These are phyloP conservation scores for Megalonaias nervosa DNA, from an alignment of 1,140 invertebrate species.

Conservation along the genomic window DNA sequence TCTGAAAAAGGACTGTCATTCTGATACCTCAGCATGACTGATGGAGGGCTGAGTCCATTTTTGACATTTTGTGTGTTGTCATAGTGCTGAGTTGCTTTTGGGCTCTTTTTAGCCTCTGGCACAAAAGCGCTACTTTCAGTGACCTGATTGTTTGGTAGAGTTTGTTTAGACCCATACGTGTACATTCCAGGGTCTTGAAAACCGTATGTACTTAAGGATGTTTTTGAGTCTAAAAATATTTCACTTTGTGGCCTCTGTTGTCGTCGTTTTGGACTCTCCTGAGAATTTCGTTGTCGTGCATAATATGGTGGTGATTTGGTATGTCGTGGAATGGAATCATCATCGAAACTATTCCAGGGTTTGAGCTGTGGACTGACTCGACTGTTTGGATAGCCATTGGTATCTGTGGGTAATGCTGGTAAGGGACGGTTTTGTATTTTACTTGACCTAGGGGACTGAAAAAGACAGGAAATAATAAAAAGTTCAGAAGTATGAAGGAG, in stretches of 20 bases:
- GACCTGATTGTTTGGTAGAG: too few relatives aligned
- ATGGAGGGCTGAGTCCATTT: too few relatives aligned
- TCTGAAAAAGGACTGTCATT: conserved; percentile 56
- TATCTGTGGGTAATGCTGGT: conserved; percentile 43
- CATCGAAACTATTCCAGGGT: conserved; percentile 53
- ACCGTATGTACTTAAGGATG: not conserved
- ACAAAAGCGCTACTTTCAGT: too few relatives aligned
- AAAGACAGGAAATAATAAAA: conserved; percentile 5
- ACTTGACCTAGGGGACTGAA: conserved; percentile 26
- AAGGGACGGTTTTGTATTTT: conserved; percentile 57
- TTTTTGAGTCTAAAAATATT: conserved; percentile 41
- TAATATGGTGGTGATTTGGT: conserved; percentile 18
- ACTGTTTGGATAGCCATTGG: conserved; percentile 4
- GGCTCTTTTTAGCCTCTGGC: too few relatives aligned
- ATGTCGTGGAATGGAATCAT: conserved; percentile 40
- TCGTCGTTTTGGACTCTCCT: conserved; percentile 41
- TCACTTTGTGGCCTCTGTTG: conserved; percentile 50
- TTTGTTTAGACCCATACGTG: conserved; percentile 33
- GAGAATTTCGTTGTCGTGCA: conserved; percentile 2
- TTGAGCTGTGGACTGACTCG: conserved; percentile 33
- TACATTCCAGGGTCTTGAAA: conserved; percentile 44
- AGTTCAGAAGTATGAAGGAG: too few relatives aligned
- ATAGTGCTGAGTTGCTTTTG: too few relatives aligned
- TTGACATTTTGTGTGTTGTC: too few relatives aligned
- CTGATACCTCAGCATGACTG: conserved; percentile 45